phyloP scores from a whole-genome alignment of 2,797 vertebrate species.

The Leucoraja ocellata region DNA sequence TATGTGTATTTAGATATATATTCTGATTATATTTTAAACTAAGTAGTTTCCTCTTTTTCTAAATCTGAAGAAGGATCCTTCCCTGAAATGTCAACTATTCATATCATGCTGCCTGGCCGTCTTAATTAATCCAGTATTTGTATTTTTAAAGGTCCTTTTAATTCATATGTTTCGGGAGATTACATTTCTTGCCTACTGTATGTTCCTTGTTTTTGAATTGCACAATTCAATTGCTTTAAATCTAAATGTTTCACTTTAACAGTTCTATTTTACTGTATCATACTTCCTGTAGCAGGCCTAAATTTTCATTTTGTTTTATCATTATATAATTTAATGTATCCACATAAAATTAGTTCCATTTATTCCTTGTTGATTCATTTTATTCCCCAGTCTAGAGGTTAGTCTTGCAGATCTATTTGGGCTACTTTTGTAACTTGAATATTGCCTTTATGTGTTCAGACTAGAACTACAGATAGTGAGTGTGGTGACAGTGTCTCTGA shows the following conservation, averaged over 20 bases:
- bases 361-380: not conserved
- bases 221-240: not conserved
- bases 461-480: not conserved
- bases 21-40: not conserved
- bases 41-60: not conserved
- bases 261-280: not conserved
- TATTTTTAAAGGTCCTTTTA: not conserved
- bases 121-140: too few species aligned
- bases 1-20: not conserved
- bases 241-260: not conserved
- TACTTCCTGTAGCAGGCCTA: not conserved
- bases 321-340: not conserved
- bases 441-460: not conserved
- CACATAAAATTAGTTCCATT: not conserved
- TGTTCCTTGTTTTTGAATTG: not conserved
- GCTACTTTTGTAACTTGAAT: not conserved
- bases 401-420: not conserved
- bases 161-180: not conserved
- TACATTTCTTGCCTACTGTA: not conserved
- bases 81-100: too few species aligned
- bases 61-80: too few species aligned
- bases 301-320: not conserved
- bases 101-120: too few species aligned
- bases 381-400: not conserved
- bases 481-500: not conserved